Evolutionary conservation across 2,113 vertebrate species (phyloP).

Genomic region (Rousettus leschenaultii): DNA sequence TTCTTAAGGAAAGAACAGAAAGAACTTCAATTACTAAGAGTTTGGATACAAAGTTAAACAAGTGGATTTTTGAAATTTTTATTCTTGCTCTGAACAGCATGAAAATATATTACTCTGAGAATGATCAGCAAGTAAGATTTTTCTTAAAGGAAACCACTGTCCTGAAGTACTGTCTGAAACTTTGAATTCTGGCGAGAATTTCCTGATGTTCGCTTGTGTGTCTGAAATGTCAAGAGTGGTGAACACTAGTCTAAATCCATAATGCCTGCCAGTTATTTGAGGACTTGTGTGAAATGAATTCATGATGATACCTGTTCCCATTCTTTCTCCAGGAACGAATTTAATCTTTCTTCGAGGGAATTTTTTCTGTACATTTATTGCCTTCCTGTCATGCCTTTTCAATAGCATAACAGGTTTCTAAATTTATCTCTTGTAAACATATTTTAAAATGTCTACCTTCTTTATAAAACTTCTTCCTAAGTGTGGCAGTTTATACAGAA

Average conservation of each 20-base stretch:
- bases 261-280: background rate
- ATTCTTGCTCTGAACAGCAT: background rate
- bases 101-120: background rate
- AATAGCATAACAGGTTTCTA: background rate
- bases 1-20: background rate
- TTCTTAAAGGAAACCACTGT: background rate
- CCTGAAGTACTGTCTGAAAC: background rate
- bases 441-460: background rate
- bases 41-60: slow-evolving; percentile 26
- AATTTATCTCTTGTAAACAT: background rate
- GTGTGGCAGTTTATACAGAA: background rate
- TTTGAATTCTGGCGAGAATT: background rate
- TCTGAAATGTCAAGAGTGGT: background rate
- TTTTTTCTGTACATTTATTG: background rate
- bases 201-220: background rate
- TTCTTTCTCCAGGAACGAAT: background rate
- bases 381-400: background rate
- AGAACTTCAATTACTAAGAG: slow-evolving; percentile 1
- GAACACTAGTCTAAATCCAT: background rate
- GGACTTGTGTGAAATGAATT: background rate
- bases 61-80: background rate
- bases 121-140: background rate
- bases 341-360: background rate
- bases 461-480: background rate
- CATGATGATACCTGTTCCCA: background rate